phyloP scores from a whole-genome alignment of 2,888 invertebrate genomes.

The Agonum fuliginosum region DNA sequence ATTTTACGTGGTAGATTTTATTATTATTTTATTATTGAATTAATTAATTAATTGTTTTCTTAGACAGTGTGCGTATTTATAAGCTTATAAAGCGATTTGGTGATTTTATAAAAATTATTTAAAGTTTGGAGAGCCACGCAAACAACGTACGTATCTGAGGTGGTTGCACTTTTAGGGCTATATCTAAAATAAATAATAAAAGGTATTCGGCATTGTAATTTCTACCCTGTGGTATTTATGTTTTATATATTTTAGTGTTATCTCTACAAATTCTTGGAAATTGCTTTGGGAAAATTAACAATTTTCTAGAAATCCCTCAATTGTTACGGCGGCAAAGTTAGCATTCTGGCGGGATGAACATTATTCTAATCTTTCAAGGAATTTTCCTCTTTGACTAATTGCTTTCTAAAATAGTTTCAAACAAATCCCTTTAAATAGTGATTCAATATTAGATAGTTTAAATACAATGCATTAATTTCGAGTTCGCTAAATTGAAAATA shows the following conservation, averaged over 20 bases:
- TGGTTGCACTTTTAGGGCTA: neutral
- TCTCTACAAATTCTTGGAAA: neutral
- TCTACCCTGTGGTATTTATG: neutral
- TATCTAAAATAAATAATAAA: slow-evolving; percentile 15
- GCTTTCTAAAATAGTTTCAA: neutral
- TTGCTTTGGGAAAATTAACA: neutral
- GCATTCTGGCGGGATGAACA: slow-evolving; percentile 36
- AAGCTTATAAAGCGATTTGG: neutral
- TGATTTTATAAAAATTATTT: neutral
- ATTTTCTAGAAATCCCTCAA: neutral
- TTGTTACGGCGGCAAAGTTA: slow-evolving; percentile 27
- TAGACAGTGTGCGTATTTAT: neutral
- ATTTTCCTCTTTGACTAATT: neutral
- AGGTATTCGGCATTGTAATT: neutral
- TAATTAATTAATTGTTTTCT: slow-evolving; percentile 5
- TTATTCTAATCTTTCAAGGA: neutral
- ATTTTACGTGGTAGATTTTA: slow-evolving; percentile 8
- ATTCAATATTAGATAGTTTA: neutral
- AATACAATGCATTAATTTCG: too few species aligned
- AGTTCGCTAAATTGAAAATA: too few species aligned
- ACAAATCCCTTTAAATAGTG: too few species aligned
- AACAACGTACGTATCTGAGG: neutral
- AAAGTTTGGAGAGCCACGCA: neutral
- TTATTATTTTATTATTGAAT: neutral
- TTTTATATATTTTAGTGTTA: neutral